Percentiles rank a stretch among this genome's conserved stretches.
These are phyloP conservation scores for Macaria notata DNA, from an alignment of 2,888 invertebrate genomes.

Conservation along the genomic window DNA sequence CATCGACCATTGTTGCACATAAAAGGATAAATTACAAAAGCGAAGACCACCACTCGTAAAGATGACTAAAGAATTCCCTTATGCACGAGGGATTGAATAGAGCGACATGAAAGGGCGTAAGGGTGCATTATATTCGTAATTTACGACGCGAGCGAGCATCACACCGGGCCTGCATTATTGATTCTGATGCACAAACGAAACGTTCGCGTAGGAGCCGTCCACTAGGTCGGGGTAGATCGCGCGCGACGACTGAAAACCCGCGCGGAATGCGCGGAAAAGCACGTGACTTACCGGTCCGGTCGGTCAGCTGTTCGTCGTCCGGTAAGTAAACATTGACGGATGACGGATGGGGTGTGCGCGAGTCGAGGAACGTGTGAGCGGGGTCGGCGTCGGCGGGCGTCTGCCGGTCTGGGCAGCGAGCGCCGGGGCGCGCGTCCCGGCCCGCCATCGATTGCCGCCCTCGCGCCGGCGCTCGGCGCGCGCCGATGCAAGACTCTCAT, in stretches of 20 bases:
- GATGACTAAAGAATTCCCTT: slow-evolving; percentile 70
- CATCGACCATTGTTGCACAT: slow-evolving; percentile 66
- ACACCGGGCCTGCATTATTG: slow-evolving; percentile 65
- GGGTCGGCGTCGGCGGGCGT: slow-evolving; percentile 81
- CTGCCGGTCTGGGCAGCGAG: slow-evolving; percentile 84
- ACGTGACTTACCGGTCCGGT: slow-evolving; percentile 81
- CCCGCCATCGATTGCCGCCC: slow-evolving; percentile 81
- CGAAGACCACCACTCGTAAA: slow-evolving; percentile 71
- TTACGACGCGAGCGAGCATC: slow-evolving; percentile 61
- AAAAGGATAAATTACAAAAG: slow-evolving; percentile 77
- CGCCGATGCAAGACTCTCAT: slow-evolving; percentile 77
- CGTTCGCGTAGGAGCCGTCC: slow-evolving; percentile 53
- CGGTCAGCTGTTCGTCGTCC: slow-evolving; percentile 79
- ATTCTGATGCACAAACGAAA: slow-evolving; percentile 61
- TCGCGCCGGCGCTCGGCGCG: slow-evolving; percentile 75
- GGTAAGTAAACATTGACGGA: slow-evolving; percentile 77
- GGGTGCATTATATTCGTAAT: slow-evolving; percentile 76
- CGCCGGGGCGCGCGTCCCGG: slow-evolving; percentile 81
- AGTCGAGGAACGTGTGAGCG: slow-evolving; percentile 63
- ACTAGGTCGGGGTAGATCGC: slow-evolving; percentile 41
- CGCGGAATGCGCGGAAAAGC: slow-evolving; percentile 48
- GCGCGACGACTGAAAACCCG: slow-evolving; percentile 37
- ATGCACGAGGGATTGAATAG: slow-evolving; percentile 65
- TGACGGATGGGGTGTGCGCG: slow-evolving; percentile 63
- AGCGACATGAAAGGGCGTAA: slow-evolving; percentile 67